These are phyloP conservation scores for Corvus cornix DNA, from an alignment of 2,113 vertebrate species.

Conservation along the genomic window DNA sequence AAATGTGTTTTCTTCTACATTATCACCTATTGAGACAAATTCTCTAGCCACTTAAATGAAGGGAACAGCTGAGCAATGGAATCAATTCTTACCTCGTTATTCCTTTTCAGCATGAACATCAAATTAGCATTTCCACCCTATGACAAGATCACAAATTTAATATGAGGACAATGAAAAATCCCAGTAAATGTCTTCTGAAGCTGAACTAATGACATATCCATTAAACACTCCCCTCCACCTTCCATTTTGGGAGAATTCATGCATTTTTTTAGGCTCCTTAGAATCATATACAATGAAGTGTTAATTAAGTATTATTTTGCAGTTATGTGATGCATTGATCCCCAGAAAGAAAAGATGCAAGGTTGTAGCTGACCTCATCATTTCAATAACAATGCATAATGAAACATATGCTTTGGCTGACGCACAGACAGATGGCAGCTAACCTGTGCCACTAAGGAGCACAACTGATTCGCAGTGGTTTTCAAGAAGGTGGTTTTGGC, in stretches of 20 bases:
- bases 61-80: not conserved
- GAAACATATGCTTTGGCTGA: slow-evolving; percentile 7
- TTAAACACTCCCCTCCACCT: not conserved
- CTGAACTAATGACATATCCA: not conserved
- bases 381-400: slow-evolving; percentile 7
- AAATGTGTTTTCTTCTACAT: slow-evolving; percentile 22
- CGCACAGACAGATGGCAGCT: slow-evolving; percentile 30
- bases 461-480: not conserved
- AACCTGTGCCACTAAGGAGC: not conserved
- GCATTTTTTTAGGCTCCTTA: not conserved
- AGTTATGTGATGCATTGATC: not conserved
- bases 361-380: not conserved
- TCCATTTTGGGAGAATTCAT: not conserved
- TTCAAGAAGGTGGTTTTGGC: not conserved
- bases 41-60: not conserved
- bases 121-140: slow-evolving; percentile 90
- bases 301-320: not conserved
- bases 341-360: not conserved
- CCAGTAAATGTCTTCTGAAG: not conserved
- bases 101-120: slow-evolving; percentile 89
- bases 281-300: not conserved
- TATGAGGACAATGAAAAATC: slow-evolving; percentile 47
- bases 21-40: slow-evolving; percentile 37
- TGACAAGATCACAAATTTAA: slow-evolving; percentile 50
- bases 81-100: slow-evolving; percentile 88